Evolutionary conservation across 2,888 invertebrate genomes (phyloP).

Genomic region (Tetrapedia diversipes): DNA sequence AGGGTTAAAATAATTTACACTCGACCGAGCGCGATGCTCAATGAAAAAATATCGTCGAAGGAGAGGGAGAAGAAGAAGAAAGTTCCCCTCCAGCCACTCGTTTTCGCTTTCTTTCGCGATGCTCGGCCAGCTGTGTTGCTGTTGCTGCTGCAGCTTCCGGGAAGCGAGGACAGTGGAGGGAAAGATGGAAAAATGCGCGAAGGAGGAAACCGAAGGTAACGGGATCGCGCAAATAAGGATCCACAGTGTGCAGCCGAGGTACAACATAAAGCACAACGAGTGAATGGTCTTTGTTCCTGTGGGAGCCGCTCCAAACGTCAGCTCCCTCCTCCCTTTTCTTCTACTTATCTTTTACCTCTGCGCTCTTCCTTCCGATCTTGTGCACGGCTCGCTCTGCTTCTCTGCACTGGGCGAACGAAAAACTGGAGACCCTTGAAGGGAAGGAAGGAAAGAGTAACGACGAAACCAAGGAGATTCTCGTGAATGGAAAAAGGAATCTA

Average conservation of each 20-base stretch:
- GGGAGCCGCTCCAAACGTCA: slow-evolving; percentile 2
- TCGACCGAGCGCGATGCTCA: slow-evolving; percentile 52
- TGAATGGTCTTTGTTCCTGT: slow-evolving; percentile 27
- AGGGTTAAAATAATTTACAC: slow-evolving; percentile 76
- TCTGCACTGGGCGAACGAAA: background rate
- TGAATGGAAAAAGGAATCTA: background rate
- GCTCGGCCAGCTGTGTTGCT: slow-evolving; percentile 5
- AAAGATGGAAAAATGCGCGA: background rate
- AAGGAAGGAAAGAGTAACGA: background rate
- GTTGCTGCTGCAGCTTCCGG: too few species aligned
- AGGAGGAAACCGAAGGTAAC: slow-evolving; percentile 52
- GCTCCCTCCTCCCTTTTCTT: too few species aligned
- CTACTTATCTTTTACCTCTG: background rate
- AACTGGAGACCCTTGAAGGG: background rate
- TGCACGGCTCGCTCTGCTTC: background rate
- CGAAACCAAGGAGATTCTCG: background rate
- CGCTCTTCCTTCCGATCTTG: background rate
- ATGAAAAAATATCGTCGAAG: slow-evolving; percentile 7
- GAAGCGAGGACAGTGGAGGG: background rate
- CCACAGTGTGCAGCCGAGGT: slow-evolving; percentile 12
- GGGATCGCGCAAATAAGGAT: slow-evolving; percentile 65
- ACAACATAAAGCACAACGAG: background rate
- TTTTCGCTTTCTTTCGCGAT: slow-evolving; percentile 25
- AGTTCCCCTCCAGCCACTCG: background rate
- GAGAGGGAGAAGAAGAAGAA: background rate